Conservation (phyloP, 2,888 invertebrate genomes). For the Lamellibrachia columna region DNA sequence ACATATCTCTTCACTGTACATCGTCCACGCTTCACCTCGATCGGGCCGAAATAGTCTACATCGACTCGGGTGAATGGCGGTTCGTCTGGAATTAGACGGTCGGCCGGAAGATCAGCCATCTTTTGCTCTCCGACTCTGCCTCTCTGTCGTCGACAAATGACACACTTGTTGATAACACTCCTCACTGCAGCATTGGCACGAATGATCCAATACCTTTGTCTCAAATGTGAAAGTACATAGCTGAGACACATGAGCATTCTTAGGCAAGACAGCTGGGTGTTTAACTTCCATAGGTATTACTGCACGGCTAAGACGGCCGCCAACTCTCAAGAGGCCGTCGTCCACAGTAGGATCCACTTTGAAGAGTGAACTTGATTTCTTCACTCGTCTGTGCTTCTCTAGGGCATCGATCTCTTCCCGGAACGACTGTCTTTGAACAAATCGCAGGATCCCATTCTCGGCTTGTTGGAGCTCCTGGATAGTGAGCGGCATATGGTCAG, state of each 20-base stretch:
- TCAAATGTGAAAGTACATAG: not conserved
- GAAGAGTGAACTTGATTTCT: slow-evolving; percentile 19
- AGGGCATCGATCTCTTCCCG: slow-evolving; percentile 20
- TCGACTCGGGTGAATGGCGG: slow-evolving; percentile 17
- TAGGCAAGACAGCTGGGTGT: slow-evolving; percentile 45
- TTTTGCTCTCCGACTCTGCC: not conserved
- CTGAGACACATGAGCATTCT: slow-evolving; percentile 29
- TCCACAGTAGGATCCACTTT: slow-evolving; percentile 38
- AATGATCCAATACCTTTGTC: slow-evolving; percentile 13
- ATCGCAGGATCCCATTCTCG: not conserved
- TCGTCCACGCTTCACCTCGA: slow-evolving; percentile 18
- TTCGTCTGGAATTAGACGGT: not conserved
- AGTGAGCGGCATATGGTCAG: not conserved
- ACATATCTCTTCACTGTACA: not conserved
- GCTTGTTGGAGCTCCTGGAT: slow-evolving; percentile 19
- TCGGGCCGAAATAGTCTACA: slow-evolving; percentile 20
- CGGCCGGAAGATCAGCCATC: slow-evolving; percentile 23
- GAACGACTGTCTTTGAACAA: slow-evolving; percentile 24
- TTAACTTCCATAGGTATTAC: slow-evolving; percentile 27
- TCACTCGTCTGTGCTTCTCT: not conserved
- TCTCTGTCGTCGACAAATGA: no score
- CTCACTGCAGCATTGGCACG: no score
- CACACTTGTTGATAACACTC: no score
- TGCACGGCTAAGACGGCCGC: slow-evolving; percentile 40
- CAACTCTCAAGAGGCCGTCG: slow-evolving; percentile 42